phyloP scores from a whole-genome alignment of 1,140 invertebrate species.

The Orussus abietinus region DNA sequence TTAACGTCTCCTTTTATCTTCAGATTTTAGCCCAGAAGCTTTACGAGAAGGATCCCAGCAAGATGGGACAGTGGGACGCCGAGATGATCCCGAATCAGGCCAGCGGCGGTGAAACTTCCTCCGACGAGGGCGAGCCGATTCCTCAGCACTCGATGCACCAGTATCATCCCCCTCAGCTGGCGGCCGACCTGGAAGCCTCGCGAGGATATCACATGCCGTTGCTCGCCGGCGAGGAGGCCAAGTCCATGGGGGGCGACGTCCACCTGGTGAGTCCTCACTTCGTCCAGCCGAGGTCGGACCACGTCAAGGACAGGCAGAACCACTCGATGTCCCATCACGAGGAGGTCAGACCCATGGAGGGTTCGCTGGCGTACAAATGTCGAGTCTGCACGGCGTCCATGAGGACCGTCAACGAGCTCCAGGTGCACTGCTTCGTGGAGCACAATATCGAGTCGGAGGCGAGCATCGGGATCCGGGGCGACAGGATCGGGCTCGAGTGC shows the following conservation, averaged over 20 bases:
- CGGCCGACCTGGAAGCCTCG: constrained; percentile 20
- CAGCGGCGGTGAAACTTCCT: constrained; percentile 47
- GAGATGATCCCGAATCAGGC: constrained; percentile 31
- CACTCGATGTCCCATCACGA: constrained; percentile 9
- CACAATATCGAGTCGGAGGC: constrained; percentile 33
- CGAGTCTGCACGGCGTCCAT: constrained; percentile 37
- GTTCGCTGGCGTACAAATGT: constrained; percentile 33
- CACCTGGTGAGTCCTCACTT: constrained; percentile 24
- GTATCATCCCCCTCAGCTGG: constrained; percentile 11
- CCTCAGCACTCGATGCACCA: constrained; percentile 27
- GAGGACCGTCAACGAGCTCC: constrained; percentile 36
- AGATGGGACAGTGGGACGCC: constrained; percentile 62
- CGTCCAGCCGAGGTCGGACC: constrained; percentile 19
- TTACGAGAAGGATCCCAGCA: constrained; percentile 76
- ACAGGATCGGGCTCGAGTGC: constrained; percentile 16
- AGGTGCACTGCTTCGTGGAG: constrained; percentile 44
- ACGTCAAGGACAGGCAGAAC: constrained; percentile 13
- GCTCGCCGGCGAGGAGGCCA: constrained; percentile 22
- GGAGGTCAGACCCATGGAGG: constrained; percentile 18
- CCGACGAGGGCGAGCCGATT: constrained; percentile 46
- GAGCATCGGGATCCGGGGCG: constrained; percentile 24
- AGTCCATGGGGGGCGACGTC: constrained; percentile 21
- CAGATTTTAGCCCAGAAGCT: constrained; percentile 76
- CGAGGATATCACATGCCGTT: constrained; percentile 37
- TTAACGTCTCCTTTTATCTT: constrained; percentile 37